Evolutionary conservation across 2,888 invertebrate species (phyloP).

Genomic region (Heliconius aoede): DNA sequence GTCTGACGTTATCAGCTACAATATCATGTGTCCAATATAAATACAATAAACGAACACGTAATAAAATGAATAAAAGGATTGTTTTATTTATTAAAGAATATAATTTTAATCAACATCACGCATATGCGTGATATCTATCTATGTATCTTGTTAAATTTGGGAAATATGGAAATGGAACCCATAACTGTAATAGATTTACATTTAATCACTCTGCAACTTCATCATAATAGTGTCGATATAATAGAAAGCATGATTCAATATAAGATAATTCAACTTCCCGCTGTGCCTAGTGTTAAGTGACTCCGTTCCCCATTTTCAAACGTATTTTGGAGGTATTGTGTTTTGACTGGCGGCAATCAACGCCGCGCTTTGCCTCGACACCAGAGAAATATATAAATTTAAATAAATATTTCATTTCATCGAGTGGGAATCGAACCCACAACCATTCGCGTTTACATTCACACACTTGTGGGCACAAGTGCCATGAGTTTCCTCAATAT

Average conservation of each 20-base stretch:
- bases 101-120: not conserved
- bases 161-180: not conserved
- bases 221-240: not conserved
- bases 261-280: not conserved
- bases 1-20: constrained; percentile 2
- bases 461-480: too few species aligned
- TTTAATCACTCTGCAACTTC: not conserved
- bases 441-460: too few species aligned
- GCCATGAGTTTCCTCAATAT: too few species aligned
- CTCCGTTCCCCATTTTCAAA: not conserved
- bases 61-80: not conserved
- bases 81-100: not conserved
- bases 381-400: too few species aligned
- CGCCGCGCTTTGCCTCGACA: not conserved
- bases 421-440: too few species aligned
- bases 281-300: not conserved
- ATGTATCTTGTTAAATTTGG: not conserved
- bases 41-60: not conserved
- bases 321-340: not conserved
- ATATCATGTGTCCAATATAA: not conserved
- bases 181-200: too few species aligned
- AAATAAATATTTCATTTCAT: too few species aligned
- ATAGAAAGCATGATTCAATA: not conserved
- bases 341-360: not conserved
- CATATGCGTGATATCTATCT: too few species aligned